Evolutionary conservation across 2,888 invertebrate species (phyloP).

Genomic region (Pammene fasciana): DNA sequence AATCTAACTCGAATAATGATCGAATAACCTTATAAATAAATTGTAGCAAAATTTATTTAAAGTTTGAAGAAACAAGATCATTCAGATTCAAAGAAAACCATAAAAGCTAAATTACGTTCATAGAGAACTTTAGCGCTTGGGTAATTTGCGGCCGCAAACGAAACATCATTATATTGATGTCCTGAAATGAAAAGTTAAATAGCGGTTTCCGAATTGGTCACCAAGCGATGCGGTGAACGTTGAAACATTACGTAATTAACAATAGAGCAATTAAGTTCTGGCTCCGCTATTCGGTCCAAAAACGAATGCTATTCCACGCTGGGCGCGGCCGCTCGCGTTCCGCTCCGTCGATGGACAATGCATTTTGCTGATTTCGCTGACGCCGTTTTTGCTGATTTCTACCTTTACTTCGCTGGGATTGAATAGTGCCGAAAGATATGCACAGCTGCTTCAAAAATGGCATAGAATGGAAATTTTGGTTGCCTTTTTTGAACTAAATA

Average conservation of each 20-base stretch:
- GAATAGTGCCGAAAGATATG: constrained; percentile 49
- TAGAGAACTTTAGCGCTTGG: constrained; percentile 22
- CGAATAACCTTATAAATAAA: constrained; percentile 6
- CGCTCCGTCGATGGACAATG: constrained; percentile 70
- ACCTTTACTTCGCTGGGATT: constrained; percentile 51
- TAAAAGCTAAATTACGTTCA: constrained; percentile 21
- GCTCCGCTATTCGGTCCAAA: constrained; percentile 67
- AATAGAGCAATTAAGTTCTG: constrained; percentile 81
- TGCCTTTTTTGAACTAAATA: not conserved
- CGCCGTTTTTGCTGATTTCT: constrained; percentile 66
- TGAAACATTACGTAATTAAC: constrained; percentile 82
- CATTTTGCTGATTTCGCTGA: constrained; percentile 78
- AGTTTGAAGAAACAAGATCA: constrained; percentile 9
- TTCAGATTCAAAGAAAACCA: constrained; percentile 14
- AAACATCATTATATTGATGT: constrained; percentile 46
- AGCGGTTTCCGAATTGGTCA: constrained; percentile 65
- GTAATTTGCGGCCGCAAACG: constrained; percentile 37
- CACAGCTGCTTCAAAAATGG: constrained; percentile 50
- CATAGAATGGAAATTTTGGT: not conserved
- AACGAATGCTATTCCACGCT: constrained; percentile 71
- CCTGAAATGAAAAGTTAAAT: constrained; percentile 61
- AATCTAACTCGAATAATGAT: constrained; percentile 16
- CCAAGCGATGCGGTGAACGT: constrained; percentile 66
- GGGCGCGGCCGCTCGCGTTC: constrained; percentile 57
- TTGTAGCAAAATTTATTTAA: constrained; percentile 9